Conservation (phyloP, 2,797 vertebrate genomes). For the Phaenicophaeus curvirostris region DNA sequence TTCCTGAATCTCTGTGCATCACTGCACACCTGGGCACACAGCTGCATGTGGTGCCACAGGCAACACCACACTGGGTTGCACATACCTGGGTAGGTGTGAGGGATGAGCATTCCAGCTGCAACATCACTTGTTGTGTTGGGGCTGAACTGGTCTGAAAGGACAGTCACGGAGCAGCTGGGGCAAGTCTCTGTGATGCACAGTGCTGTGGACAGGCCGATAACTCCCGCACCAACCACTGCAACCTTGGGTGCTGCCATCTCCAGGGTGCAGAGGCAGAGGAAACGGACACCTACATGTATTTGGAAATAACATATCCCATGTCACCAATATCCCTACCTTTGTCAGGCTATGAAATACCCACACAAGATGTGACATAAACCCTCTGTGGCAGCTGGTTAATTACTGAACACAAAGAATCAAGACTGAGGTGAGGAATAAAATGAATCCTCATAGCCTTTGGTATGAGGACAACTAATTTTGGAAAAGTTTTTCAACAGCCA, state of each 20-base stretch:
- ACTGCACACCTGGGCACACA: rapidly evolving
- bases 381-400: not conserved
- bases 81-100: conserved; percentile 75
- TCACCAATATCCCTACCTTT: not conserved
- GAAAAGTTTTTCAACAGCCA: not conserved
- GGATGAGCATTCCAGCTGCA: conserved; percentile 89
- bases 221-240: conserved; percentile 88
- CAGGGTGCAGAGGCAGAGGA: not conserved
- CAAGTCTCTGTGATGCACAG: conserved; percentile 80
- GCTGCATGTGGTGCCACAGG: rapidly evolving
- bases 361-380: not conserved
- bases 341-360: not conserved
- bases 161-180: conserved; percentile 79
- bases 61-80: not conserved
- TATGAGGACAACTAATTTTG: not conserved
- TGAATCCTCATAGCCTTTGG: not conserved
- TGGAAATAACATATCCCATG: not conserved
- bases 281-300: not conserved
- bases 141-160: conserved; percentile 87
- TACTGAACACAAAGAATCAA: not conserved
- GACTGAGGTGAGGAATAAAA: not conserved
- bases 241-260: conserved; percentile 76
- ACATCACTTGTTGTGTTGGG: conserved; percentile 90
- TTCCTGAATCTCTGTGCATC: not conserved
- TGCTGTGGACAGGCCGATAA: conserved; percentile 89